Conservation (phyloP, 2,888 invertebrate species). For the Callyntrura guangdongensis region DNA sequence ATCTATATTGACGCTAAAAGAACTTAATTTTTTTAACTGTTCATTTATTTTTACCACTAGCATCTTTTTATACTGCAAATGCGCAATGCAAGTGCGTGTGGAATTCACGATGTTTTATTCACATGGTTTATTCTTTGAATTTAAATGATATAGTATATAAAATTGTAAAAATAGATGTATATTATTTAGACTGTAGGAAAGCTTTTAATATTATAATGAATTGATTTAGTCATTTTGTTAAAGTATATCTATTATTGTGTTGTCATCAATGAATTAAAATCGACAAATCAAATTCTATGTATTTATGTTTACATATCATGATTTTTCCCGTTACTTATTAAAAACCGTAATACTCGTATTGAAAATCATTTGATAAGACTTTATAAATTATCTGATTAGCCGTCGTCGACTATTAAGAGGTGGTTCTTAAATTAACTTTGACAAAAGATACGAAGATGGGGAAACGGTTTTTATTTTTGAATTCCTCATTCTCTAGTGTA, state of each 20-base stretch:
- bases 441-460: no score
- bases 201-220: neutral
- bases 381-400: no score
- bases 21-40: neutral
- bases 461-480: no score
- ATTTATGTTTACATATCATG: neutral
- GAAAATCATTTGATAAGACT: no score
- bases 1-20: neutral
- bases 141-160: neutral
- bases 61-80: slow-evolving; percentile 7
- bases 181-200: neutral
- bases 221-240: neutral
- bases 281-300: slow-evolving; percentile 1
- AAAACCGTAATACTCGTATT: no score
- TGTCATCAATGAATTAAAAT: neutral
- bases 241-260: neutral
- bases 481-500: no score
- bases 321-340: no score
- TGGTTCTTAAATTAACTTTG: no score
- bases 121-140: neutral
- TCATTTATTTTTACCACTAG: slow-evolving; percentile 19
- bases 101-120: neutral
- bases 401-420: no score
- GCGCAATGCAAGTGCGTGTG: neutral
- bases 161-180: neutral